Evolutionary conservation across 2,888 invertebrate genomes (phyloP).

Genomic region (Cerceris rybyensis): DNA sequence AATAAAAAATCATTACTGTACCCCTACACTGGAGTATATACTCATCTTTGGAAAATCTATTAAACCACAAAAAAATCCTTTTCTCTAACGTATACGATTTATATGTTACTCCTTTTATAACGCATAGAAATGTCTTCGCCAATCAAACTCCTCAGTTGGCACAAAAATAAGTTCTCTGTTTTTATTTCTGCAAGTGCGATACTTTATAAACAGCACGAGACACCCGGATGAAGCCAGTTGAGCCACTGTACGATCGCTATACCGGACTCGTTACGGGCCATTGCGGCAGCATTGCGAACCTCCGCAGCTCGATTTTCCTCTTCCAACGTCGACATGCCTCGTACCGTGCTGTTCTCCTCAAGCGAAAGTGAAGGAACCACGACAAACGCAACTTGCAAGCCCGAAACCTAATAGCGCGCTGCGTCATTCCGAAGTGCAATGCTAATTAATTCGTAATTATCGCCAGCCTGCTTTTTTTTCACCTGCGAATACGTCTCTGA

Average conservation of each 20-base stretch:
- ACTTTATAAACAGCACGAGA: constrained; percentile 19
- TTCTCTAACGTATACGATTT: no score
- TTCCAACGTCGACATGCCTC: constrained; percentile 10
- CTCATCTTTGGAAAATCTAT: no score
- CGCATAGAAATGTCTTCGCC: no score
- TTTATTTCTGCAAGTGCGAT: no score
- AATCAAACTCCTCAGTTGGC: no score
- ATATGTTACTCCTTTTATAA: no score
- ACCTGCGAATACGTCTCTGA: neutral
- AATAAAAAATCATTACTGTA: no score
- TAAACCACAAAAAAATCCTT: no score
- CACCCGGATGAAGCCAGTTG: constrained; percentile 46
- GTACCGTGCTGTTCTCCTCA: constrained; percentile 55
- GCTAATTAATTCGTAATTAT: constrained; percentile 49
- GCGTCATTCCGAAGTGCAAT: constrained; percentile 30
- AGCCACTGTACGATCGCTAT: constrained; percentile 35
- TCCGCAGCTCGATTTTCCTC: constrained; percentile 29
- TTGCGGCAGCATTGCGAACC: constrained; percentile 57
- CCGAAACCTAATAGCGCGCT: neutral
- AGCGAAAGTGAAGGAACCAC: constrained; percentile 64
- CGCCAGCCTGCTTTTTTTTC: neutral
- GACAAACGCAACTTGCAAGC: constrained; percentile 13
- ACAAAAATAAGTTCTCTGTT: no score
- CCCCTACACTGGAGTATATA: no score
- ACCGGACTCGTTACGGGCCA: constrained; percentile 62